Conservation (phyloP, 2,888 invertebrate species). For the Tubiluchus corallicola region DNA sequence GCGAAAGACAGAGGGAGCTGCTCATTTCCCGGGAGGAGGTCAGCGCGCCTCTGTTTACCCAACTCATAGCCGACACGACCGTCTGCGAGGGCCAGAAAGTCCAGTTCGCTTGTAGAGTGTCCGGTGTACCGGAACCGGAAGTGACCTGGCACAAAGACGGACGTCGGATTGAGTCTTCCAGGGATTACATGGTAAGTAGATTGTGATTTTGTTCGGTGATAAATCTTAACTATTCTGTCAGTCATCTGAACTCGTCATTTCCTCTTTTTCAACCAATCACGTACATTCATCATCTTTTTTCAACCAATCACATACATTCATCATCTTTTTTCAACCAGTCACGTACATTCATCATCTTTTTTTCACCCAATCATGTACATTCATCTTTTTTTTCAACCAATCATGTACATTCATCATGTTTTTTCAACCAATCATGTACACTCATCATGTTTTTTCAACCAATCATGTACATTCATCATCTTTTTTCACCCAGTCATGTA, state of each 20-base stretch:
- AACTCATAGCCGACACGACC: slow-evolving; percentile 45
- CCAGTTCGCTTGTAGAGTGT: slow-evolving; percentile 25
- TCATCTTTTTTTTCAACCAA: too few relatives aligned
- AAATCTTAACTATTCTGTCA: neutral
- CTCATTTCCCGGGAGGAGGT: slow-evolving; percentile 16
- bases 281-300: too few relatives aligned
- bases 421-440: too few relatives aligned
- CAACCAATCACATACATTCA: too few relatives aligned
- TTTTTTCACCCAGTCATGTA: too few relatives aligned
- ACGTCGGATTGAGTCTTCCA: slow-evolving; percentile 26
- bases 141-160: slow-evolving; percentile 32
- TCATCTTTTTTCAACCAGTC: too few relatives aligned
- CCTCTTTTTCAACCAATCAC: too few relatives aligned
- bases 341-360: too few relatives aligned
- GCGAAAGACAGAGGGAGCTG: neutral
- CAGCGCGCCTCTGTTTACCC: slow-evolving; percentile 27
- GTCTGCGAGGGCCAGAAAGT: slow-evolving; percentile 39
- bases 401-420: too few relatives aligned
- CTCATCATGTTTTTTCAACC: too few relatives aligned
- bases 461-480: too few relatives aligned
- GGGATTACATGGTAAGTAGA: slow-evolving; percentile 39
- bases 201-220: neutral
- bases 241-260: neutral
- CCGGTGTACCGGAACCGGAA: slow-evolving; percentile 26
- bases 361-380: too few relatives aligned